phyloP scores from a whole-genome alignment of 1,140 invertebrate genomes.

The Lucilia cuprina region DNA sequence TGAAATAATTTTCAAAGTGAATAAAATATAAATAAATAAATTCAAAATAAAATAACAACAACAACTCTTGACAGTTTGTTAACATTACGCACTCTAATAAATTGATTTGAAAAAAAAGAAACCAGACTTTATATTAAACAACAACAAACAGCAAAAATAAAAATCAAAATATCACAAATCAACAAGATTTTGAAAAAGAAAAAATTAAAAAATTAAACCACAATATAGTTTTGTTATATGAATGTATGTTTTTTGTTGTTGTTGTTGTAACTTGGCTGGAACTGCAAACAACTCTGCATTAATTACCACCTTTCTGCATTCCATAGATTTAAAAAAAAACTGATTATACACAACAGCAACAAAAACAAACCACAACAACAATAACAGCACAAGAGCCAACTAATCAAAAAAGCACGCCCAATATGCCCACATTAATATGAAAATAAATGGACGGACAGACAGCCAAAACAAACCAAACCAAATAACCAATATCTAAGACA shows the following conservation, averaged over 20 bases:
- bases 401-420: slow-evolving; percentile 3
- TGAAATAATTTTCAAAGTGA: background rate
- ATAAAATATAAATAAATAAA: background rate
- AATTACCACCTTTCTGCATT: slow-evolving; percentile 33
- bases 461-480: background rate
- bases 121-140: background rate
- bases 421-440: background rate
- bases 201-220: background rate
- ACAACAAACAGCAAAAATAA: background rate
- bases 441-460: background rate
- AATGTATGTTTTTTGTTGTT: background rate
- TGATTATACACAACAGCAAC: background rate
- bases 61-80: slow-evolving; percentile 11
- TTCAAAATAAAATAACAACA: background rate
- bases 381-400: background rate
- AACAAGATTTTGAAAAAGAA: background rate
- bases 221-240: background rate
- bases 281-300: slow-evolving; percentile 17
- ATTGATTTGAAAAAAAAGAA: background rate
- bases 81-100: slow-evolving; percentile 13
- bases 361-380: background rate
- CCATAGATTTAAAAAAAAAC: slow-evolving; percentile 25
- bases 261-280: background rate
- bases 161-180: background rate
- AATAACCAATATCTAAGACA: background rate